Percentiles rank a stretch among this genome's conserved stretches.
Evolutionary conservation across 2,113 vertebrate species (phyloP).

Genomic region (Oreochromis aureus): DNA sequence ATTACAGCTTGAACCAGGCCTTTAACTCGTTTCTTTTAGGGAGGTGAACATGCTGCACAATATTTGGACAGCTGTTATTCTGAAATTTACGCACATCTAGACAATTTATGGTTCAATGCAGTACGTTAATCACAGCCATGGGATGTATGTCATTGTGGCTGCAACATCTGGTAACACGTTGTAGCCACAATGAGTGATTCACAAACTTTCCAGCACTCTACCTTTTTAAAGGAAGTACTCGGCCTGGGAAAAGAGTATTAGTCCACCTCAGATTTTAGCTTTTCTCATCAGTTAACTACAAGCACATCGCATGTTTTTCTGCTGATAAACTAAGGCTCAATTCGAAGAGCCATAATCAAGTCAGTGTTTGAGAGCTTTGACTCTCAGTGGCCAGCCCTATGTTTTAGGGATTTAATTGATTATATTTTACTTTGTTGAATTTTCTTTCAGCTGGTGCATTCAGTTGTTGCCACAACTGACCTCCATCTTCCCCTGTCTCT

Average conservation of each 20-base stretch:
- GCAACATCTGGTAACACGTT: neutral
- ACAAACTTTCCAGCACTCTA: neutral
- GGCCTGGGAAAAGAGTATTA: neutral
- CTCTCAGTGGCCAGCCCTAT: fast-evolving
- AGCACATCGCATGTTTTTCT: neutral
- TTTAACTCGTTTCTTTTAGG: neutral
- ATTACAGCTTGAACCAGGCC: neutral
- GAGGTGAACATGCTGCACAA: neutral
- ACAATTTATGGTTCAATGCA: neutral
- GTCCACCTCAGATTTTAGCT: neutral
- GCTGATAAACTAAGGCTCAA: neutral
- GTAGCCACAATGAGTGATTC: neutral
- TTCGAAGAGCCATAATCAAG: neutral
- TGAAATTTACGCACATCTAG: neutral
- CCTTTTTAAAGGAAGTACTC: neutral
- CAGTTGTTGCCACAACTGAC: neutral
- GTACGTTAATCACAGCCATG: neutral
- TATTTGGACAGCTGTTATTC: neutral
- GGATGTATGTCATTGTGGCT: neutral
- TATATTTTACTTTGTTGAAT: neutral
- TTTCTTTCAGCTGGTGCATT: neutral
- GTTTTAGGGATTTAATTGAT: neutral
- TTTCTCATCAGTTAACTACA: neutral
- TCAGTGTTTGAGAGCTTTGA: neutral
- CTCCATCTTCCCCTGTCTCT: neutral